A percentile compares a stretch with the other conserved stretches of the same genome.
Evolutionary conservation across 1,140 invertebrate species (phyloP).

Genomic region (Zophobas morio): DNA sequence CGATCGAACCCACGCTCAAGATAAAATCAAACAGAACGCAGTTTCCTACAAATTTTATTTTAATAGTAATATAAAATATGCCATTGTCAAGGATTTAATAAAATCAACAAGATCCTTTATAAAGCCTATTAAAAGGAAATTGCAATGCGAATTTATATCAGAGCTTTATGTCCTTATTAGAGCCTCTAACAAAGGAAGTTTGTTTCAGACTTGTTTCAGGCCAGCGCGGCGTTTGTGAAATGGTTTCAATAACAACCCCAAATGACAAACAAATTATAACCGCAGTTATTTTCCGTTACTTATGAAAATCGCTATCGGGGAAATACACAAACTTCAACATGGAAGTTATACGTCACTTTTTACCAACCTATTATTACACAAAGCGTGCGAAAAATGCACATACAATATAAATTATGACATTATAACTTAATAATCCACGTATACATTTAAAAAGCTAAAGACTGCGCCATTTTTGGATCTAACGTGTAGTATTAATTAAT

Average conservation of each 20-base stretch:
- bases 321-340: too few species aligned
- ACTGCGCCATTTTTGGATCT: too few species aligned
- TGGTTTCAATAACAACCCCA: conserved; percentile 37
- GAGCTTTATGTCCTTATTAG: conserved; percentile 36
- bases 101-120: conserved; percentile 28
- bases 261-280: conserved; percentile 36
- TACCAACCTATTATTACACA: too few species aligned
- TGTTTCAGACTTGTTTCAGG: conserved; percentile 21
- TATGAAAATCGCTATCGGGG: background rate
- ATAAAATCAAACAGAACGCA: background rate
- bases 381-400: too few species aligned
- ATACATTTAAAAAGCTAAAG: too few species aligned
- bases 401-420: too few species aligned
- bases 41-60: conserved; percentile 1
- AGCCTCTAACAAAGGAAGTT: conserved; percentile 36
- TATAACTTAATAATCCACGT: too few species aligned
- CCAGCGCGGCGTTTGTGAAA: conserved; percentile 33
- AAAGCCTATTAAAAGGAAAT: conserved; percentile 43
- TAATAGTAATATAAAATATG: conserved; percentile 25
- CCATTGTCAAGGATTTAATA: conserved; percentile 16
- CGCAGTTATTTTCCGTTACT: conserved; percentile 19
- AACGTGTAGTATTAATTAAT: too few species aligned
- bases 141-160: conserved; percentile 43
- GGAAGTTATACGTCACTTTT: too few species aligned
- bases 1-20: background rate